Percentiles rank a stretch among this genome's conserved stretches.
These are phyloP conservation scores for Myripristis jacobus DNA, from an alignment of 2,797 vertebrate genomes.

Conservation along the genomic window DNA sequence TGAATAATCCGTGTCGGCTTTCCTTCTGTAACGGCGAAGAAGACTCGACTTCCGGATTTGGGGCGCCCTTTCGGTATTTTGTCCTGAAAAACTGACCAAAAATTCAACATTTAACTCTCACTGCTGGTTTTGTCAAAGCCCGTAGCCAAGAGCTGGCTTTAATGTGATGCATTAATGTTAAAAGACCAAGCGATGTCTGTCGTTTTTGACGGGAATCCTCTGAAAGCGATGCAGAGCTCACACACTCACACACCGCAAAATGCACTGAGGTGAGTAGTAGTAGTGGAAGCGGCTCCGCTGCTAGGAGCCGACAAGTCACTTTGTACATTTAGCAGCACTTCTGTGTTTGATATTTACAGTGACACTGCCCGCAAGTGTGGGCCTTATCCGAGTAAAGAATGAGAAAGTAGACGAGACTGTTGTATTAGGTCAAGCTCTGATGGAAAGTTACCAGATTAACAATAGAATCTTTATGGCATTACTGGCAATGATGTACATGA, in stretches of 20 bases:
- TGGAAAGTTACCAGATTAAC: no score
- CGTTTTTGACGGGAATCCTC: slow-evolving; percentile 81
- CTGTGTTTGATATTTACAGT: background rate
- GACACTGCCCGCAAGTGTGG: background rate
- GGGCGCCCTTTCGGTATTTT: slow-evolving; percentile 46
- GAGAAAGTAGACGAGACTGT: no score
- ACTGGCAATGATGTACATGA: no score
- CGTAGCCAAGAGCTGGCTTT: slow-evolving; percentile 20
- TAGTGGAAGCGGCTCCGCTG: background rate
- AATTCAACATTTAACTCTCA: slow-evolving; percentile 1
- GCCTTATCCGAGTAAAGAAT: no score
- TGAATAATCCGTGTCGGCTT: background rate
- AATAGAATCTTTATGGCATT: no score
- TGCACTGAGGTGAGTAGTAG: slow-evolving; percentile 78
- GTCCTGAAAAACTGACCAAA: slow-evolving; percentile 25
- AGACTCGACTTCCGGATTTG: slow-evolving; percentile 65
- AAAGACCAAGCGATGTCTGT: slow-evolving; percentile 80
- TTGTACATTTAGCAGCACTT: background rate
- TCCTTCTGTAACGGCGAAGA: slow-evolving; percentile 50
- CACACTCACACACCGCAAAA: slow-evolving; percentile 75
- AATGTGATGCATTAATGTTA: slow-evolving; percentile 62
- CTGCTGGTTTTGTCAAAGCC: background rate
- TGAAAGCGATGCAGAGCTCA: slow-evolving; percentile 84
- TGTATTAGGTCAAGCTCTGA: no score
- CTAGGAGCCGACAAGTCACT: background rate